A percentile compares a stretch with the other conserved stretches of the same genome.
These are phyloP conservation scores for Penaeus vannamei DNA, from an alignment of 1,140 invertebrate genomes.

Conservation along the genomic window DNA sequence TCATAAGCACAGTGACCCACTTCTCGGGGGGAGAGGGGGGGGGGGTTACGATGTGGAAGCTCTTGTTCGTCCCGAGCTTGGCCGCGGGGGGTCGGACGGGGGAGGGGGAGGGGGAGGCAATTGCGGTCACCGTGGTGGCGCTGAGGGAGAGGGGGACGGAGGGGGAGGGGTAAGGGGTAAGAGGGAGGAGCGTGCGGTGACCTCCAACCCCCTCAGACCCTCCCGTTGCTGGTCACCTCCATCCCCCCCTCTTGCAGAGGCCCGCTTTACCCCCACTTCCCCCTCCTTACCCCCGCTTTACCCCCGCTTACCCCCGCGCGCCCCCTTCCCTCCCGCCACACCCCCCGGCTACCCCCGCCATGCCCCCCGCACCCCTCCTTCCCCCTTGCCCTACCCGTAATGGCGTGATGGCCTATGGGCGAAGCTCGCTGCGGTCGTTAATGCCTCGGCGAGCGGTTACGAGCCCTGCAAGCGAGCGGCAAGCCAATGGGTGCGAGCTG, in stretches of 20 bases:
- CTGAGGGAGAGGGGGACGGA: background rate
- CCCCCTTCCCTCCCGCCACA: conserved; percentile 25
- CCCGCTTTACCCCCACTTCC: background rate
- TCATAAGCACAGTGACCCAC: background rate
- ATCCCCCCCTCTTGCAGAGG: background rate
- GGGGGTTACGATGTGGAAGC: background rate
- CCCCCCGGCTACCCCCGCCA: conserved; percentile 7
- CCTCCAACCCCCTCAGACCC: background rate
- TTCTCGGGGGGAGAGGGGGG: background rate
- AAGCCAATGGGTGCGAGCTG: conserved; percentile 54
- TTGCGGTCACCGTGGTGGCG: background rate
- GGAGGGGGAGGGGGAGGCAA: background rate
- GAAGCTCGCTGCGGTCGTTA: conserved; percentile 51
- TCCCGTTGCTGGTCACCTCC: background rate
- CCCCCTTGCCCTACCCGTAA: conserved; percentile 53
- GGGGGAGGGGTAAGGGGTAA: background rate
- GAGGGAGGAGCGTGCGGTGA: conserved; percentile 34
- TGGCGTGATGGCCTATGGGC: conserved; percentile 60
- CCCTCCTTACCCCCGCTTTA: conserved; percentile 3
- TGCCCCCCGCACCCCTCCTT: conserved; percentile 15
- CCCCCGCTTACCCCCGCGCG: conserved; percentile 27
- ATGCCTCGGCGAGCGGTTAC: conserved; percentile 62
- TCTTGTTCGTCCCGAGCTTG: background rate
- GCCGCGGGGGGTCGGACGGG: conserved; percentile 1
- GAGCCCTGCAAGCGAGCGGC: conserved; percentile 56